A percentile compares a stretch with the other conserved stretches of the same genome.
phyloP scores from a whole-genome alignment of 2,113 vertebrate genomes.

The Menura novaehollandiae region DNA sequence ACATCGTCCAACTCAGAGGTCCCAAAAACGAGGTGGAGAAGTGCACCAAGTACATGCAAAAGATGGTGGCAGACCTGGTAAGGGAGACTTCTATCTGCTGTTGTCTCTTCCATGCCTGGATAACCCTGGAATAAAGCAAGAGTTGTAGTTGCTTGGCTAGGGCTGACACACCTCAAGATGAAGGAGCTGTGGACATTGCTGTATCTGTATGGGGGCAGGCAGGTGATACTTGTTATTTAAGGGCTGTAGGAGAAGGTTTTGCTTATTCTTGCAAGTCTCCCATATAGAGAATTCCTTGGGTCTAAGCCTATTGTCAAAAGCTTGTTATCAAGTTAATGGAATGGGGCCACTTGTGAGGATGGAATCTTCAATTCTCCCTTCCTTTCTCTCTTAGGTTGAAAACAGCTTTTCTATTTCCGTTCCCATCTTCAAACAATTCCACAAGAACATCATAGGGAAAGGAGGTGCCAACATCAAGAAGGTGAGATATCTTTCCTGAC shows the following conservation, averaged over 20 bases:
- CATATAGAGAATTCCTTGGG: not conserved
- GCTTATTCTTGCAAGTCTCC: not conserved
- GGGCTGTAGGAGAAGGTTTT: not conserved
- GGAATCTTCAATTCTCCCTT: not conserved
- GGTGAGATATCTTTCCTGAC: conserved; percentile 59
- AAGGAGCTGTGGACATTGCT: not conserved
- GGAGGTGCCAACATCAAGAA: conserved; percentile 99
- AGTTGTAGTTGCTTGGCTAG: not conserved
- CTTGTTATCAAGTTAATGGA: not conserved
- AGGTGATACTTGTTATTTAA: not conserved
- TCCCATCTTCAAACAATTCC: conserved; percentile 99
- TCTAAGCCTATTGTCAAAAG: not conserved
- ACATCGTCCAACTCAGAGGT: conserved; percentile 95
- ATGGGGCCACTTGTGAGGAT: not conserved
- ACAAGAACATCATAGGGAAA: conserved; percentile 99
- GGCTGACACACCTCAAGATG: not conserved
- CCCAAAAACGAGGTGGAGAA: conserved; percentile 97
- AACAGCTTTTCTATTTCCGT: conserved; percentile 95
- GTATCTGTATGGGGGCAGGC: not conserved
- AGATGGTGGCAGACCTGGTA: conserved; percentile 98
- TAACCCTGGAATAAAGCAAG: not conserved
- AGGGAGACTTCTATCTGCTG: not conserved
- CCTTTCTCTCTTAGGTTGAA: conserved; percentile 80
- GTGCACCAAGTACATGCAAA: conserved; percentile 96
- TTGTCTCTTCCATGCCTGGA: not conserved